A percentile compares a stretch with the other conserved stretches of the same genome.
phyloP scores from a whole-genome alignment of 1,140 invertebrate species.

The Meteorus sp. region DNA sequence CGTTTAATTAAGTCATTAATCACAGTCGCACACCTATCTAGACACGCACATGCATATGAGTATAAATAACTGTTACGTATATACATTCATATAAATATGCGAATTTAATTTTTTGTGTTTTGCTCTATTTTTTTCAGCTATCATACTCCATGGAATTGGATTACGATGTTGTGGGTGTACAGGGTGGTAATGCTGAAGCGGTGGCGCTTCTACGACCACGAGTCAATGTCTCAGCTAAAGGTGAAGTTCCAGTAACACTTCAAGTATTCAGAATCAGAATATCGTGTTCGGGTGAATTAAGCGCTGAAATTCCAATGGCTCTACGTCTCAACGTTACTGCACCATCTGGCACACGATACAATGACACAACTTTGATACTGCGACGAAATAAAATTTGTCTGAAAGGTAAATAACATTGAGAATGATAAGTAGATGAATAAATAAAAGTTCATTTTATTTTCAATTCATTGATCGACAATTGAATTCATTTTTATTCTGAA shows the following conservation, averaged over 20 bases:
- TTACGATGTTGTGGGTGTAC: conserved; percentile 68
- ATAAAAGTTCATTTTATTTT: too few species aligned
- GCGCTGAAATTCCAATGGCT: conserved; percentile 74
- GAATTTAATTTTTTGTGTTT: conserved; percentile 10
- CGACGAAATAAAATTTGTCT: conserved; percentile 85
- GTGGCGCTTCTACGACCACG: conserved; percentile 72
- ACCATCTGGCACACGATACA: conserved; percentile 63
- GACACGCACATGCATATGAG: too few species aligned
- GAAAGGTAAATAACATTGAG: conserved; percentile 72
- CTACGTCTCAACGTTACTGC: conserved; percentile 77
- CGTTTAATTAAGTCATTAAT: conserved; percentile 18
- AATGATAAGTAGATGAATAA: too few species aligned
- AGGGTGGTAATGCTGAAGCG: conserved; percentile 46
- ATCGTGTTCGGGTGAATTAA: conserved; percentile 74
- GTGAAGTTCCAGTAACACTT: conserved; percentile 72
- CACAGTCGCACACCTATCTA: too few species aligned
- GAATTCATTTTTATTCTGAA: not conserved
- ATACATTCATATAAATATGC: too few species aligned
- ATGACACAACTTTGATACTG: conserved; percentile 76
- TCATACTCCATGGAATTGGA: conserved; percentile 77
- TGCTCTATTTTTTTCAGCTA: conserved; percentile 61
- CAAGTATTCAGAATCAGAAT: conserved; percentile 78
- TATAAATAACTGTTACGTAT: too few species aligned
- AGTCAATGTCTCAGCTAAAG: conserved; percentile 78
- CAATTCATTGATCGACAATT: not conserved